Base-by-base conservation (phyloP, 2,888 invertebrate genomes). In the Thera obeliscata region DNA sequence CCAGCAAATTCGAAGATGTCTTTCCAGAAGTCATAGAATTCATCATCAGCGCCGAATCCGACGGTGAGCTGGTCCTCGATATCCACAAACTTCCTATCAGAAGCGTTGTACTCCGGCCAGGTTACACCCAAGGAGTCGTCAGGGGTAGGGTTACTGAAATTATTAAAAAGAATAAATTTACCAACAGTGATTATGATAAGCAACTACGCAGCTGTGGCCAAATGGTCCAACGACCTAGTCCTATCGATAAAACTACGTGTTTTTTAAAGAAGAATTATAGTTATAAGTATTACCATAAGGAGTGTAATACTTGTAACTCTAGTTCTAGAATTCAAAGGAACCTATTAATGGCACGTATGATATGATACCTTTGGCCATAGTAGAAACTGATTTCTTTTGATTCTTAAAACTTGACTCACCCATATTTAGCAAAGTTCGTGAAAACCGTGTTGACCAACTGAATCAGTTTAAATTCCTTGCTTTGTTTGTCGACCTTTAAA, bases 361-460 rank as follows among this genome's bases (percentile, higher is more conserved):
- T 38, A 6, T 38, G 38, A 6, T 6, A 38, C 6, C 38, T 38
- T 41, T 41, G 5, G 41, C 7, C 41, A 41, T 41, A 41, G 38
- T 4, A 4, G 38, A 41, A 41, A 7, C 7, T 5, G 38, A 38
- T 38, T 41, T 41, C 7, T 41, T 41, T 41, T 7, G 7, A 41
- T 5, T 1, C 41, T 7, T 41, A 41, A 41, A 41, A 41, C 41
- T 41, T 41, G 43, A 77, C 84, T 83, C 76, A 88, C 89, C 88
- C 85, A 64, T 76, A 83, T 74, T 88, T 88, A n/a, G 85, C 87
- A 67, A 88, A 89, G 70, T 88, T 88, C 0, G 84, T 82, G 46
- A 88, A 80, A 2, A 86, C 61, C 0, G 76, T 75, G 56, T 81
- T 84, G 0, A 78, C 76, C 36, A 80, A 73, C n/a, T 84, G 71